Base-by-base conservation (phyloP, 2,113 vertebrate species). In the Pedionomus torquatus region DNA sequence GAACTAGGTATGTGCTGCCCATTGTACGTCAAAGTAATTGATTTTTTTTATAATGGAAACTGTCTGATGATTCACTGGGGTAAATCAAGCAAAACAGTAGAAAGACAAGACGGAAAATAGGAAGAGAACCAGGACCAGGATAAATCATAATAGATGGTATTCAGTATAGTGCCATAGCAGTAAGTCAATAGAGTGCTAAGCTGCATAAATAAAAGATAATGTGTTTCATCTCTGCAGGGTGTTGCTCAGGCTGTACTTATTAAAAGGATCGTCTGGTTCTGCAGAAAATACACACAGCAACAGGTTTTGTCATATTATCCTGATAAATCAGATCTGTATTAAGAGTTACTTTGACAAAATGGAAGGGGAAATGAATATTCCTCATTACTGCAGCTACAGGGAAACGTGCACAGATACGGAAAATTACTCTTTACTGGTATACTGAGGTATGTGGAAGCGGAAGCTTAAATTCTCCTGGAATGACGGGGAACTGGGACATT, bases 121-220 rank as follows among this genome's bases (percentile, higher is more conserved):
- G 88, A 90, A 90, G 49, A 89, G 46, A 81, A 90, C 54, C 31
- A 95, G 60, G 46, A 43, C 30, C 5, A 33, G 81, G 71, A 78
- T 89, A 95, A 78, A 92, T 95, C 43, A 51, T 70, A 55, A 81
- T 66, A 84, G 93, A 69, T 46, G 11, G 37, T 75, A 63, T 63
- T 93, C 76, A 43, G 76, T 54, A 46, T 78, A 92, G 83, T 70
- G 64, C 80, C 83, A 8, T 13, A 92, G 83, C 72, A 81, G 60
- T 91, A 93, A 93, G 77, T 92, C 72, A 95, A 64, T 28, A 63
- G 71, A 90, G 58, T 86, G 51, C 78, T 86, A 81, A 93, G 58
- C 66, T 80, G 58, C 63, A 93, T 86, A 94, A 93, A 94, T 95
- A 90, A 86, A 83, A 88, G 94, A 83, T 37, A 90, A 86, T n/a